phyloP scores from a whole-genome alignment of 2,113 vertebrate species.

The Takifugu bimaculatus region DNA sequence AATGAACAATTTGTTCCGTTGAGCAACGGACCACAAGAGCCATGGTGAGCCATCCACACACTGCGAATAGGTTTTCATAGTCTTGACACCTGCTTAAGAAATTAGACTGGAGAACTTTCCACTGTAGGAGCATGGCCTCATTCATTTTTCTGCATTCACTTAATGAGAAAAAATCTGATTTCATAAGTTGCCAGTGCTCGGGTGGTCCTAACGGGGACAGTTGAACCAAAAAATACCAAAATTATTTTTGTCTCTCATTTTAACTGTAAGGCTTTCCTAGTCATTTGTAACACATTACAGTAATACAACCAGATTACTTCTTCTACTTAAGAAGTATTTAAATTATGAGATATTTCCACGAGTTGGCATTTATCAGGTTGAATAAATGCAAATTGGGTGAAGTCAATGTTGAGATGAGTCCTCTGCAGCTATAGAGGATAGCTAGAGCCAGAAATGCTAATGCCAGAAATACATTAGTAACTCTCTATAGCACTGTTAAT shows the following conservation, averaged over 20 bases:
- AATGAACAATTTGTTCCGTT: conserved; percentile 71
- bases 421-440: no score
- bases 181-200: conserved; percentile 1
- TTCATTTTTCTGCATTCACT: conserved; percentile 42
- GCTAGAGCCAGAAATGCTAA: no score
- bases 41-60: conserved; percentile 25
- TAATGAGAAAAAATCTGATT: neutral
- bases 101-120: conserved; percentile 33
- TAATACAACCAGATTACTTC: no score
- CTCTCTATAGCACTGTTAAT: no score
- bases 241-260: neutral
- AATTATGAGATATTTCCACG: no score
- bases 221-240: neutral
- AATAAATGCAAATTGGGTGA: no score
- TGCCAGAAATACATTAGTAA: no score
- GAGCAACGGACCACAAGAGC: conserved; percentile 55
- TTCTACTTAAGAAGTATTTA: no score
- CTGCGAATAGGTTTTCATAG: conserved; percentile 36
- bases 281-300: no score
- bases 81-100: conserved; percentile 39
- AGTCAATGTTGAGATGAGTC: no score
- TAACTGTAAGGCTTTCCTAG: no score
- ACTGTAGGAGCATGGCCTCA: conserved; percentile 25
- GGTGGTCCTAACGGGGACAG: conserved; percentile 38
- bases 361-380: no score